phyloP scores from a whole-genome alignment of 2,113 vertebrate species.

The Hystrix brachyura region DNA sequence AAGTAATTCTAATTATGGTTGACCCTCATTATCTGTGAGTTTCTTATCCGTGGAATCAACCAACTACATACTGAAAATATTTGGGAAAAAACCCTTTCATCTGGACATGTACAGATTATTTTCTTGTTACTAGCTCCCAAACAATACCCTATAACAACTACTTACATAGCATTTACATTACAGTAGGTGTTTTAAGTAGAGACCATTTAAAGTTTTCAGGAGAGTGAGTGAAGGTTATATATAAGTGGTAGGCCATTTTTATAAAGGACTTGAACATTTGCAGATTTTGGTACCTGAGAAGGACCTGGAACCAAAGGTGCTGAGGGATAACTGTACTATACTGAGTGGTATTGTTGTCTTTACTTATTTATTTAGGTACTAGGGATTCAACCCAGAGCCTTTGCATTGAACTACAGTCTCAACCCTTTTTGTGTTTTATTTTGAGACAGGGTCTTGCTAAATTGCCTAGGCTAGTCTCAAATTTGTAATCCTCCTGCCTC shows the following conservation, averaged over 20 bases:
- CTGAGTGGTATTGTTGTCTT: neutral
- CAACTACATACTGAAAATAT: neutral
- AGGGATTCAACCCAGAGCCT: neutral
- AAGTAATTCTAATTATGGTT: slow-evolving; percentile 22
- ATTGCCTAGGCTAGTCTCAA: neutral
- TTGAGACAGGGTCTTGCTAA: neutral
- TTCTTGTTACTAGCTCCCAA: neutral
- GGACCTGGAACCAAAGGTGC: neutral
- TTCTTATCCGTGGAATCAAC: neutral
- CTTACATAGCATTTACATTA: neutral
- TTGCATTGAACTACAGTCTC: neutral
- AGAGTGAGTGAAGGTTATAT: neutral
- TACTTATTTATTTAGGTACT: neutral
- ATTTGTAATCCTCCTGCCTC: neutral
- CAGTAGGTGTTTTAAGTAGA: neutral
- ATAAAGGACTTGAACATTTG: neutral
- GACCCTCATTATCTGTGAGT: neutral
- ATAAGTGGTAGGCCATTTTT: neutral
- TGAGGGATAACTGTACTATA: neutral
- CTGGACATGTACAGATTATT: neutral
- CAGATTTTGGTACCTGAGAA: neutral
- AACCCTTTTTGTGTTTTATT: neutral
- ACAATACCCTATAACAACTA: neutral
- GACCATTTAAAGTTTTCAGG: neutral
- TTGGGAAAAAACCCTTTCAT: neutral